These are phyloP conservation scores for Lysandra bellargus DNA, from an alignment of 2,888 invertebrate species.

Conservation along the genomic window DNA sequence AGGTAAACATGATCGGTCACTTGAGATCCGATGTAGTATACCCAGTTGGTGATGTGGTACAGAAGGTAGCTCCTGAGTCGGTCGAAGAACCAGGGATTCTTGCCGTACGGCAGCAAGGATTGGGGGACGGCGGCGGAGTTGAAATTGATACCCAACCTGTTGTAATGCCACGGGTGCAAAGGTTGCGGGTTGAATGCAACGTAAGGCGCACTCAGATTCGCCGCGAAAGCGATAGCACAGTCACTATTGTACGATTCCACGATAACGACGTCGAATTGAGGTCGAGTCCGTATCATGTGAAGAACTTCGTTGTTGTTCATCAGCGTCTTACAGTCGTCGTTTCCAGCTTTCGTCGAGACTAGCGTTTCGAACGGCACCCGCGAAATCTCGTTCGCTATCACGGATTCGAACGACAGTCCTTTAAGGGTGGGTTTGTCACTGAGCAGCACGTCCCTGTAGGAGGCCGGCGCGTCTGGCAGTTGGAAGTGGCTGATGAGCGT, in stretches of 20 bases:
- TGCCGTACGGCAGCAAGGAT: constrained; percentile 67
- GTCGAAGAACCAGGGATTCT: constrained; percentile 71
- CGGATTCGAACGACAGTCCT: constrained; percentile 72
- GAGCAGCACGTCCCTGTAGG: constrained; percentile 79
- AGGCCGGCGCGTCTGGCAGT: constrained; percentile 65
- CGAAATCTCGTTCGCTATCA: constrained; percentile 71
- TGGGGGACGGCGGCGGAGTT: constrained; percentile 76
- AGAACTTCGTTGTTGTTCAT: constrained; percentile 76
- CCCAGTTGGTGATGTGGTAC: constrained; percentile 69
- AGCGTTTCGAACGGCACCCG: constrained; percentile 73
- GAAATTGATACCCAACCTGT: constrained; percentile 72
- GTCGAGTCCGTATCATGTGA: constrained; percentile 72
- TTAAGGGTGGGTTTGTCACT: constrained; percentile 65
- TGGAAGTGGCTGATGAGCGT: constrained; percentile 78
- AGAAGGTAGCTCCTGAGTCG: constrained; percentile 65
- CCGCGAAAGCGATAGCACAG: constrained; percentile 85
- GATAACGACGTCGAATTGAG: constrained; percentile 85
- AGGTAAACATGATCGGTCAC: constrained; percentile 69
- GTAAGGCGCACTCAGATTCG: constrained; percentile 83
- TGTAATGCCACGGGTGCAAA: constrained; percentile 78
- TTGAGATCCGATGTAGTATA: constrained; percentile 72
- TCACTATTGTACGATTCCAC: constrained; percentile 88
- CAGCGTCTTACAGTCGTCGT: constrained; percentile 73
- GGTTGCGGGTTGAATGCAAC: constrained; percentile 80
- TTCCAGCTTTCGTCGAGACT: constrained; percentile 71